Percentiles rank a stretch among this genome's conserved stretches.
These are phyloP conservation scores for Eulemur albifrons DNA, from an alignment of 2,797 vertebrate species.

Conservation along the genomic window DNA sequence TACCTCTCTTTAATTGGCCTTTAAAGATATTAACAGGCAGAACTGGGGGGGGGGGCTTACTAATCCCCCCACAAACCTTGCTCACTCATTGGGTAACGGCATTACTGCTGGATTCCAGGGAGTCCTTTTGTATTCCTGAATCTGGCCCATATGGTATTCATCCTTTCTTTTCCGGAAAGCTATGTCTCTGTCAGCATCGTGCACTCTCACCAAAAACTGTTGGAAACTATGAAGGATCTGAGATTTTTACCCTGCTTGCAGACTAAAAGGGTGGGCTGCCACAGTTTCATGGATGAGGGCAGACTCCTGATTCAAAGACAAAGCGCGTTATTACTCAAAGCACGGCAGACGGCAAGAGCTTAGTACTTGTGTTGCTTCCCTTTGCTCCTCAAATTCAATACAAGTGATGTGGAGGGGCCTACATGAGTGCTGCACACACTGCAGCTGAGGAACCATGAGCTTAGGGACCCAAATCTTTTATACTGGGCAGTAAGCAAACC, in stretches of 20 bases:
- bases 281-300: background rate
- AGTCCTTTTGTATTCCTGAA: background rate
- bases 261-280: background rate
- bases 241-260: background rate
- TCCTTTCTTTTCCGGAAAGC: slow-evolving; percentile 1
- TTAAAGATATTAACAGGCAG: background rate
- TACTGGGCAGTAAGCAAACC: background rate
- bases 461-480: background rate
- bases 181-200: background rate
- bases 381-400: background rate
- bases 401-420: background rate
- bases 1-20: background rate
- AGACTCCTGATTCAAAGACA: background rate
- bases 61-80: background rate
- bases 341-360: background rate
- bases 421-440: background rate
- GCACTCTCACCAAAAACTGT: background rate
- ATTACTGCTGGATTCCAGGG: background rate
- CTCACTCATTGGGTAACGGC: background rate
- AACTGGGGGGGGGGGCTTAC: background rate
- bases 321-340: background rate
- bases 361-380: background rate
- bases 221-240: background rate
- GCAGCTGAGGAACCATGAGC: background rate
- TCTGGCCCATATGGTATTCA: background rate